Evolutionary conservation across 2,113 vertebrate species (phyloP).

Genomic region (Sorex araneus): DNA sequence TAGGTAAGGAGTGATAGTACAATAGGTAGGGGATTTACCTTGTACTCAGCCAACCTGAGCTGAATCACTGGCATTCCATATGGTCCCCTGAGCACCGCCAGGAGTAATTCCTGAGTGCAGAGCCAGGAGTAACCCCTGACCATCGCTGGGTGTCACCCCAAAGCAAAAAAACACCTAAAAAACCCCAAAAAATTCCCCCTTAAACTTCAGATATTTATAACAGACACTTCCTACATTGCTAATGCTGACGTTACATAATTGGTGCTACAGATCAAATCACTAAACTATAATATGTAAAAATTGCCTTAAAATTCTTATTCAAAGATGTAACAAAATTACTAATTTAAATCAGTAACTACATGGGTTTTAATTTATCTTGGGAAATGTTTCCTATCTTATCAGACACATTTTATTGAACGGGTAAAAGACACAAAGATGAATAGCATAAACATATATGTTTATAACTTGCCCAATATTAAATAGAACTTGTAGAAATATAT

Average conservation of each 20-base stretch:
- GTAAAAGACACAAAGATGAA: slow-evolving; percentile 17
- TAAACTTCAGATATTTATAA: slow-evolving; percentile 3
- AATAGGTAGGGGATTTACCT: no score
- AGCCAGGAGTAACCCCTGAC: no score
- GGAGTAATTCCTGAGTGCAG: no score
- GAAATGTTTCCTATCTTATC: slow-evolving; percentile 5
- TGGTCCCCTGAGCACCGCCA: no score
- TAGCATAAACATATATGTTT: not conserved
- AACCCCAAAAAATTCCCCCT: not conserved
- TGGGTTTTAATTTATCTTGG: not conserved
- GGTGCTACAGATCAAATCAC: not conserved
- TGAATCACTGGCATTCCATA: no score
- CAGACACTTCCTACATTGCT: slow-evolving; percentile 4
- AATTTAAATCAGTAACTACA: slow-evolving; percentile 31
- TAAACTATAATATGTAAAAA: not conserved
- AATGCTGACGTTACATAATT: not conserved
- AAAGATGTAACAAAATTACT: not conserved
- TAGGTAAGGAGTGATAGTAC: no score
- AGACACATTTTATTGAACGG: not conserved
- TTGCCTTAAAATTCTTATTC: slow-evolving; percentile 8
- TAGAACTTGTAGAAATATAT: not conserved
- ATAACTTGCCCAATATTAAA: not conserved
- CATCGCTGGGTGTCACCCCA: no score
- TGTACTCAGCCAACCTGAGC: no score
- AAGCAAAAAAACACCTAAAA: no score